Evolutionary conservation across 2,113 vertebrate genomes (phyloP).

Genomic region (Chloebia gouldiae): DNA sequence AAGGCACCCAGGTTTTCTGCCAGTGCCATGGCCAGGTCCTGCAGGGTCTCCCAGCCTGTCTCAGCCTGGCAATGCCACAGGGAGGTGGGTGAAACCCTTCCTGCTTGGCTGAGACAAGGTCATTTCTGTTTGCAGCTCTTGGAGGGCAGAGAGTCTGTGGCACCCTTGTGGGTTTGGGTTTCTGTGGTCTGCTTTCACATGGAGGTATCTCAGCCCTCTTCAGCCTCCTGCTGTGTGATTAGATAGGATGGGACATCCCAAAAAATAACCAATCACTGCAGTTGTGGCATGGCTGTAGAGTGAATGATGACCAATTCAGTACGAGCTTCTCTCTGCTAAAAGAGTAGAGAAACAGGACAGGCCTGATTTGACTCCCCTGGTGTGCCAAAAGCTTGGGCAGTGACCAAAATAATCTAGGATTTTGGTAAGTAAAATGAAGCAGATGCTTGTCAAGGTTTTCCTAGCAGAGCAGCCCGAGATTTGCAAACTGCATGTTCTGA

Average conservation of each 20-base stretch:
- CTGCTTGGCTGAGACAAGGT: not conserved
- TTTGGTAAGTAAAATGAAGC: conserved; percentile 16
- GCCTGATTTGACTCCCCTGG: not conserved
- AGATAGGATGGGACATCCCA: not conserved
- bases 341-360: not conserved
- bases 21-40: not conserved
- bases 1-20: not conserved
- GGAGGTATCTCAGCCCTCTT: not conserved
- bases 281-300: not conserved
- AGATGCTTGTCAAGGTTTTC: conserved; percentile 30
- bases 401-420: not conserved
- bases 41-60: not conserved
- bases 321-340: not conserved
- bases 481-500: conserved; percentile 13
- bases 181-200: not conserved
- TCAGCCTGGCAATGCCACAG: not conserved
- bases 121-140: not conserved
- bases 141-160: not conserved
- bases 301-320: not conserved
- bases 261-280: not conserved
- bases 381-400: not conserved
- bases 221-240: not conserved
- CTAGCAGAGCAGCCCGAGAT: conserved; percentile 8
- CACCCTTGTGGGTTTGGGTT: not conserved
- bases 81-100: no score